Evolutionary conservation across 2,888 invertebrate genomes (phyloP), one percentile per base, ranked within the genome.

Genomic region (Drosophila helvetica): DNA sequence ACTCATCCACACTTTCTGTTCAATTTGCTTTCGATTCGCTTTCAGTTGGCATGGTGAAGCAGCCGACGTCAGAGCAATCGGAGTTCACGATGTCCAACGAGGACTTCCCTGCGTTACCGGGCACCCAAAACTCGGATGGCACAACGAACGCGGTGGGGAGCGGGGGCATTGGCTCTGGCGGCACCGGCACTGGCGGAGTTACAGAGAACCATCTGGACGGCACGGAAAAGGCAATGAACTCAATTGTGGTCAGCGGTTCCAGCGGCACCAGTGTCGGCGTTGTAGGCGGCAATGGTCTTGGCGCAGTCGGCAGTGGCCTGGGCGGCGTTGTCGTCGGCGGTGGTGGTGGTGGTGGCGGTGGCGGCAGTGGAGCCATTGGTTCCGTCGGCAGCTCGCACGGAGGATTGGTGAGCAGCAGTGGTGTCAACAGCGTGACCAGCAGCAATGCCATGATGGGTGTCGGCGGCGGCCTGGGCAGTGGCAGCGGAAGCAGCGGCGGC

Each of bases 91-190:
- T 99, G 96, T 98, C 98, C 90, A 98, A 96, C 88, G 99, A 99
- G 93, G 99, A 99, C 93, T 99, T 99, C 93, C 99, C 99, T 87
- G 99, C 99, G 92, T 94, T 99, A 91, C 99, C 99, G 79, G 99
- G 99, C 89, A 97, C 97, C 80, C 96, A 96, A 87, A 94, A 93
- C 87, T 93, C 94, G 84, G 95, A 95, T 83, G 95, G 94, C 64
- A 90, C 91, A 88, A 90, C 91, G 87, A 90, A 90, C 76, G 85
- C 90, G 72, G 90, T 90, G 74, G 79, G 84, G 52, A 77, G 67
- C 45, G 62, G 89, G 55, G 78, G 86, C 8, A 67, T 69, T 5
- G 66, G 71, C 18, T 61, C 55, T n/a, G 64, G 74, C 51, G 64
- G 74, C 47, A 7, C 6, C n/a, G 15, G n/a, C 38, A 56, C 66